Evolutionary conservation across 2,888 invertebrate genomes (phyloP).

Genomic region (Apomyelois bistriatella): DNA sequence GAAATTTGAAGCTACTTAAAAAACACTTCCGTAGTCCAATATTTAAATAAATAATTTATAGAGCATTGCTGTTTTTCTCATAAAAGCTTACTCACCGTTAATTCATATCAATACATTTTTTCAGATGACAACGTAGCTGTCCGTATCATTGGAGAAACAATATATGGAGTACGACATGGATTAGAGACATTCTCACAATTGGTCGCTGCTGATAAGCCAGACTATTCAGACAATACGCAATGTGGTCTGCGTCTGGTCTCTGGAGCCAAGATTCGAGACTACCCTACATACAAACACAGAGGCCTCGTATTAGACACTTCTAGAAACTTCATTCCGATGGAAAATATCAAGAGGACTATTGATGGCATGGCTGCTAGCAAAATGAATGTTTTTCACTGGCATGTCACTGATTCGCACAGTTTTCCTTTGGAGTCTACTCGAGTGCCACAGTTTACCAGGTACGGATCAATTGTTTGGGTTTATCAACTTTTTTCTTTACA

Average conservation of each 20-base stretch:
- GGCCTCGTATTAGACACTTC: slow-evolving; percentile 94
- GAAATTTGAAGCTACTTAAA: too few relatives aligned
- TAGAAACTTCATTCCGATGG: slow-evolving; percentile 90
- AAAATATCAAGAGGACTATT: slow-evolving; percentile 84
- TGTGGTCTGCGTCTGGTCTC: slow-evolving; percentile 82
- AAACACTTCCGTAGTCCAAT: too few relatives aligned
- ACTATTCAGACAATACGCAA: slow-evolving; percentile 18
- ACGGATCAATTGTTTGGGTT: slow-evolving; percentile 30
- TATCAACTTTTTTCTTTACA: too few relatives aligned
- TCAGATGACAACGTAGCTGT: slow-evolving; percentile 73
- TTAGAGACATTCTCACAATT: slow-evolving; percentile 88
- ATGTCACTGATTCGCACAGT: slow-evolving; percentile 93
- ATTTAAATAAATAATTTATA: too few relatives aligned
- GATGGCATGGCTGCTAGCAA: slow-evolving; percentile 94
- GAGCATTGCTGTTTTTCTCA: too few relatives aligned
- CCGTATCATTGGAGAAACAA: slow-evolving; percentile 79
- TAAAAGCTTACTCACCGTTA: too few relatives aligned
- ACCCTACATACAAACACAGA: slow-evolving; percentile 90
- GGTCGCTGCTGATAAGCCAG: slow-evolving; percentile 24
- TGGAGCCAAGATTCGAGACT: slow-evolving; percentile 84
- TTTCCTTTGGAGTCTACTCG: slow-evolving; percentile 91
- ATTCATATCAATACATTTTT: too few relatives aligned
- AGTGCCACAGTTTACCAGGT: slow-evolving; percentile 87
- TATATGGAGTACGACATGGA: slow-evolving; percentile 87
- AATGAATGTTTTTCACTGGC: slow-evolving; percentile 96